A percentile compares a stretch with the other conserved stretches of the same genome.
Evolutionary conservation across 2,113 vertebrate genomes (phyloP).

Genomic region (Strix aluco): DNA sequence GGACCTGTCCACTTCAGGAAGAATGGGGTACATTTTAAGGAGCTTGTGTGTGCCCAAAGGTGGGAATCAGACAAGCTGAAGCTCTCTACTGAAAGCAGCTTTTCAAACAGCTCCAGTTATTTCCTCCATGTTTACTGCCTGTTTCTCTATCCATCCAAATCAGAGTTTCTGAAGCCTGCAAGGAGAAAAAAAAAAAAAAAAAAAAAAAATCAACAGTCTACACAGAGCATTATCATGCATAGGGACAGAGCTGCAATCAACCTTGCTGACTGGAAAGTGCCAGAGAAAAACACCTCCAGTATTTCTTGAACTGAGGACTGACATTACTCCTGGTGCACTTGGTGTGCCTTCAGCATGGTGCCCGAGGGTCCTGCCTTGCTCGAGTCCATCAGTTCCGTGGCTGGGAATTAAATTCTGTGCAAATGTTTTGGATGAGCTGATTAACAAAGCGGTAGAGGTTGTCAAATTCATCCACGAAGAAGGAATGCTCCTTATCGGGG

Average conservation of each 20-base stretch:
- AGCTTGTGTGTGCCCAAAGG: neutral
- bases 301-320: neutral
- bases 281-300: neutral
- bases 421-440: constrained; percentile 94
- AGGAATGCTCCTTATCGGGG: constrained; percentile 91
- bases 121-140: neutral
- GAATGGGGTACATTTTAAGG: neutral
- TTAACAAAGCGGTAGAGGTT: constrained; percentile 88
- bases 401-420: constrained; percentile 96
- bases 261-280: constrained; percentile 8
- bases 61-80: neutral
- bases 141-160: neutral
- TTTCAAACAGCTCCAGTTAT: neutral
- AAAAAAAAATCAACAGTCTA: neutral
- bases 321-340: neutral
- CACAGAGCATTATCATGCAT: neutral
- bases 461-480: constrained; percentile 98
- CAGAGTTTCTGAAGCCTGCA: constrained; percentile 20
- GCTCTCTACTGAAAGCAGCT: neutral
- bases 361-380: neutral
- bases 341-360: neutral
- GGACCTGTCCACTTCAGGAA: neutral
- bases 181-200: neutral
- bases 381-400: constrained; percentile 86
- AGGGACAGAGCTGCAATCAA: constrained; percentile 19